Conservation (phyloP, 1,140 invertebrate species). For the Nasonia vitripennis region DNA sequence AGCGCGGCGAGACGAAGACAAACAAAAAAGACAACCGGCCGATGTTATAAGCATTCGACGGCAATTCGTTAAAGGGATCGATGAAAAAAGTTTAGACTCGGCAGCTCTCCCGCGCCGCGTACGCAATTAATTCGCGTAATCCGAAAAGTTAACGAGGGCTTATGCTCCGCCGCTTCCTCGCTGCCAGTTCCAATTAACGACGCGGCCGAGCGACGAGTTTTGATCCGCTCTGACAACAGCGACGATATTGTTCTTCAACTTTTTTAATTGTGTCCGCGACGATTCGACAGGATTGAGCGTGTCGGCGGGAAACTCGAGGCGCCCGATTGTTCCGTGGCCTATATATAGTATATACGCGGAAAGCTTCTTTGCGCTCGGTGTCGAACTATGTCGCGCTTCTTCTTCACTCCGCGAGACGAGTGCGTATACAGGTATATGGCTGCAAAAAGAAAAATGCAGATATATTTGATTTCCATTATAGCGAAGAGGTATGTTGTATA, state of each 20-base stretch:
- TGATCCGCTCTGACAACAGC: slow-evolving; percentile 52
- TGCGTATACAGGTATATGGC: no score
- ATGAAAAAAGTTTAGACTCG: slow-evolving; percentile 52
- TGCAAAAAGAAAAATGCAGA: no score
- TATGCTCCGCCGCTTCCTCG: slow-evolving; percentile 5
- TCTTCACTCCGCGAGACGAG: no score
- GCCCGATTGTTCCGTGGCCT: not conserved
- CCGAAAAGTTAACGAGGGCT: slow-evolving; percentile 53
- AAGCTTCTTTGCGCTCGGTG: not conserved
- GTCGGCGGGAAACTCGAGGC: not conserved
- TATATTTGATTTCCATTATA: no score
- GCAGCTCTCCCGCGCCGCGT: slow-evolving; percentile 26
- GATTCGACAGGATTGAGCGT: not conserved
- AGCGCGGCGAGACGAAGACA: no score
- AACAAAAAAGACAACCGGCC: not conserved
- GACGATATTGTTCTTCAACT: slow-evolving; percentile 47
- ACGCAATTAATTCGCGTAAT: slow-evolving; percentile 55
- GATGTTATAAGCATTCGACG: not conserved
- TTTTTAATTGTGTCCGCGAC: slow-evolving; percentile 37
- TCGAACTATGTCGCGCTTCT: not conserved
- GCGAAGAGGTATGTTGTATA: no score
- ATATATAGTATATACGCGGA: no score
- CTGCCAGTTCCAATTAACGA: slow-evolving; percentile 56
- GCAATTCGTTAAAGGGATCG: slow-evolving; percentile 34
- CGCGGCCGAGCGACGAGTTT: slow-evolving; percentile 43